Conservation (phyloP, 2,113 vertebrate genomes). For the Raja brachyura region DNA sequence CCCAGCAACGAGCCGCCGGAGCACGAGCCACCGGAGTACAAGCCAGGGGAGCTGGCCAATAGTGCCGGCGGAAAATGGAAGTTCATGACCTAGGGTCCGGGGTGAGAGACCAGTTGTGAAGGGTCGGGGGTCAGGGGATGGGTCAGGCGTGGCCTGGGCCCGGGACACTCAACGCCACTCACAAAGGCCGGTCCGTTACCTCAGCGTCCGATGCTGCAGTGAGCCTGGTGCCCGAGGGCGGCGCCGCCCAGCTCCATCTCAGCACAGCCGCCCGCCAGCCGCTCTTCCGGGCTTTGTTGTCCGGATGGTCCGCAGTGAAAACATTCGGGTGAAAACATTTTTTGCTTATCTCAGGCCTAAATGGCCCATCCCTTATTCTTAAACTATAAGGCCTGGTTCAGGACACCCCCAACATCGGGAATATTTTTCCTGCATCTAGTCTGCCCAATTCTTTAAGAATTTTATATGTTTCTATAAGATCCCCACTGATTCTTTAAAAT, state of each 20-base stretch:
- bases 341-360: too few species aligned
- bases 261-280: not conserved
- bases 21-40: not conserved
- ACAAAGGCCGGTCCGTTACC: constrained; percentile 31
- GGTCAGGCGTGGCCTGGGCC: not conserved
- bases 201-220: not conserved
- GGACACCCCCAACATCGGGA: too few species aligned
- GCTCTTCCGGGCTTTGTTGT: too few species aligned
- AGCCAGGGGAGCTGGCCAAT: not conserved
- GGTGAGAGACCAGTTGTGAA: not conserved
- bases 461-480: too few species aligned
- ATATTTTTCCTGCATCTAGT: too few species aligned
- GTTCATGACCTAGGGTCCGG: not conserved
- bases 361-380: too few species aligned
- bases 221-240: constrained; percentile 37
- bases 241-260: constrained; percentile 60
- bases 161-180: not conserved
- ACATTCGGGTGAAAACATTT: too few species aligned
- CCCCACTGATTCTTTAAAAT: too few species aligned
- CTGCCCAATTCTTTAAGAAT: too few species aligned
- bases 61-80: constrained; percentile 36
- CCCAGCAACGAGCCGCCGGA: constrained; percentile 22
- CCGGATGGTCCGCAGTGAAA: too few species aligned
- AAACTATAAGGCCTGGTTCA: too few species aligned
- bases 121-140: not conserved